Evolutionary conservation across 1,140 invertebrate species (phyloP), one percentile per base, ranked within the genome.

Genomic region (Rhyacophila brunnea): DNA sequence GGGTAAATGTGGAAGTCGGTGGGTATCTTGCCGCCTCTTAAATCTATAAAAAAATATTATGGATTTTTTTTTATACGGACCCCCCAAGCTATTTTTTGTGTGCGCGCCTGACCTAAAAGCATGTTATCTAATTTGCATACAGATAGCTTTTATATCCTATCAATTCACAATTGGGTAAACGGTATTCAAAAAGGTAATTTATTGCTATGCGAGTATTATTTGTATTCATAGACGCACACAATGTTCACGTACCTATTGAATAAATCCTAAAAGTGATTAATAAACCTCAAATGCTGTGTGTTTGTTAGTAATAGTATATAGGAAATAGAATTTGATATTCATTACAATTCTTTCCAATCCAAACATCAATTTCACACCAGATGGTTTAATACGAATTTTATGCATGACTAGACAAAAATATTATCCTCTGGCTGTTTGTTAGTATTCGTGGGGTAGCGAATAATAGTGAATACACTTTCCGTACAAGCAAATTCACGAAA

Each of bases 361-460:
- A 56, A 64, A 64, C 62, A 64, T 64, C 62, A 64, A 64, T 64
- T 64, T 64, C 62, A 64, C 62, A 64, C 52, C 62, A 57, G 58
- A 54, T 64, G 62, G 58, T 60, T 60, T 64, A 60, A 64, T 64
- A 64, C 62, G 57, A 64, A 64, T 64, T 60, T 64, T 64, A 64
- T 64, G 62, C 57, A 64, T 64, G 62, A 64, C 57, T 60, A 46
- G 62, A 60, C 62, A 64, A 64, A 64, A 64, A 64, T 64, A 64
- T 64, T 64, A 64, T 59, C 62, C 58, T 35, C 46, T 52, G 45
- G 13, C 36, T 42, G 42, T 60, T 55, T 55, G 15, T 23, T 46
- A 18, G 34, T 11, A 40, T 44, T 51, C 17, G 49, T 35, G 28
- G 10, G 57, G 14, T n/a, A 28, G 49, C 40, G 9, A n/a, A 18